These are phyloP conservation scores for Xestia rhomboidea DNA, from an alignment of 2,888 invertebrate genomes.

Conservation along the genomic window DNA sequence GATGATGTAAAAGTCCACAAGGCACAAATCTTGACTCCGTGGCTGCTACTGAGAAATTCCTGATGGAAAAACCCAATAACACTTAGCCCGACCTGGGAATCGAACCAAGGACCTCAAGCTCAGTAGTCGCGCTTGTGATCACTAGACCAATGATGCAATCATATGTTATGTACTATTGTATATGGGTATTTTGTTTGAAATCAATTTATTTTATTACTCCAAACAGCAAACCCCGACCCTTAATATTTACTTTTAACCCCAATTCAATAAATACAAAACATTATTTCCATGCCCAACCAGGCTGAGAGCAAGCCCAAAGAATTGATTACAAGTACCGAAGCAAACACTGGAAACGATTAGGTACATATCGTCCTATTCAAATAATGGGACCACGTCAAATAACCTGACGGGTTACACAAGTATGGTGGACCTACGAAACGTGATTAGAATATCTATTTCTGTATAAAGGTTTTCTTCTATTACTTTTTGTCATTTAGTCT, in stretches of 20 bases:
- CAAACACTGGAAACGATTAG: constrained; percentile 57
- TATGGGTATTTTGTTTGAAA: not conserved
- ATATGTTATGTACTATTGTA: not conserved
- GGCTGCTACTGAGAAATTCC: too few species aligned
- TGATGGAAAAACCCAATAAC: too few species aligned
- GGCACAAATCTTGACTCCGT: too few species aligned
- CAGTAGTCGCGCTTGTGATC: too few species aligned
- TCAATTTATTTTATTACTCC: not conserved
- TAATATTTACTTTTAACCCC: not conserved
- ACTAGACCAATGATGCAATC: too few species aligned
- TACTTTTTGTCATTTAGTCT: not conserved
- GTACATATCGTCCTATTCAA: constrained; percentile 56
- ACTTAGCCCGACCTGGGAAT: too few species aligned
- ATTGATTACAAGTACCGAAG: constrained; percentile 53
- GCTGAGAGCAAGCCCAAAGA: constrained; percentile 13
- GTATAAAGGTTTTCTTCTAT: not conserved
- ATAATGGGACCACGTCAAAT: constrained; percentile 44
- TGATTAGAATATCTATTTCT: constrained; percentile 30
- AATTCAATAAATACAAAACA: constrained; percentile 3
- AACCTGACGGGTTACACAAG: constrained; percentile 22
- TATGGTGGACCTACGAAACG: constrained; percentile 21
- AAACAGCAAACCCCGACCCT: not conserved
- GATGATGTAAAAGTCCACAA: not conserved
- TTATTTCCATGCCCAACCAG: constrained; percentile 42
- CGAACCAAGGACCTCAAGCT: too few species aligned